Percentiles rank a stretch among this genome's conserved stretches.
Evolutionary conservation across 2,888 invertebrate species (phyloP).

Genomic region (Lithophane leautieri): DNA sequence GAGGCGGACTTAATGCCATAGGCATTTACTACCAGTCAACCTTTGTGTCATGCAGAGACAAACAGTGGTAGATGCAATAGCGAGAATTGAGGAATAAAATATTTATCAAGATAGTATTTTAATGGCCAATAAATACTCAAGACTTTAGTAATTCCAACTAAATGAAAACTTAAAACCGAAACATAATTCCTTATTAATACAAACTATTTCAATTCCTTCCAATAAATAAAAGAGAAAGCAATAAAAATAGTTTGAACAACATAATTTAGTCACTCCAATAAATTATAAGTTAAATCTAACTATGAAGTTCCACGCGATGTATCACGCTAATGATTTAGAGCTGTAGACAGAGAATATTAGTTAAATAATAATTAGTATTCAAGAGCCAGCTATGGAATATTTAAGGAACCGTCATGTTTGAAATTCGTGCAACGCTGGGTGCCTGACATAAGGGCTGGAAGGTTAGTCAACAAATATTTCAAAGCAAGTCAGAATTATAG

Average conservation of each 20-base stretch:
- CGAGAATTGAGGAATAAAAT: too few relatives aligned
- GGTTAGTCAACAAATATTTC: neutral
- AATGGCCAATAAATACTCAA: neutral
- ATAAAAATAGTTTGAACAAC: slow-evolving; percentile 64
- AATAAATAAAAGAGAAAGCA: slow-evolving; percentile 39
- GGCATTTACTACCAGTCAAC: too few relatives aligned
- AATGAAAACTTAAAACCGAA: neutral
- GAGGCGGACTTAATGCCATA: too few relatives aligned
- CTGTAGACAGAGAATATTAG: slow-evolving; percentile 50
- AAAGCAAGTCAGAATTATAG: too few relatives aligned
- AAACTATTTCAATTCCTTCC: slow-evolving; percentile 19
- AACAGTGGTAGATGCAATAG: too few relatives aligned
- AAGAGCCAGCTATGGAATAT: slow-evolving; percentile 73
- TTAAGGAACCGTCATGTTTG: slow-evolving; percentile 71
- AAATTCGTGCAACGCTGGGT: slow-evolving; percentile 71
- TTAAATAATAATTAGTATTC: slow-evolving; percentile 80
- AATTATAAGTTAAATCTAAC: slow-evolving; percentile 57
- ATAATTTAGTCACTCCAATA: slow-evolving; percentile 60
- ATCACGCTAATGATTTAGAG: slow-evolving; percentile 61
- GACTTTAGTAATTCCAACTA: neutral
- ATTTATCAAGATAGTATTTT: too few relatives aligned
- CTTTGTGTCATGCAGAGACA: too few relatives aligned
- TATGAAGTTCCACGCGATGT: slow-evolving; percentile 55
- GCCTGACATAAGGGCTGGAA: slow-evolving; percentile 56
- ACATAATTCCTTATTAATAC: slow-evolving; percentile 31